Evolutionary conservation across 92 coral and sea anemone species (phyloP).

Genomic region (Metridium senile): DNA sequence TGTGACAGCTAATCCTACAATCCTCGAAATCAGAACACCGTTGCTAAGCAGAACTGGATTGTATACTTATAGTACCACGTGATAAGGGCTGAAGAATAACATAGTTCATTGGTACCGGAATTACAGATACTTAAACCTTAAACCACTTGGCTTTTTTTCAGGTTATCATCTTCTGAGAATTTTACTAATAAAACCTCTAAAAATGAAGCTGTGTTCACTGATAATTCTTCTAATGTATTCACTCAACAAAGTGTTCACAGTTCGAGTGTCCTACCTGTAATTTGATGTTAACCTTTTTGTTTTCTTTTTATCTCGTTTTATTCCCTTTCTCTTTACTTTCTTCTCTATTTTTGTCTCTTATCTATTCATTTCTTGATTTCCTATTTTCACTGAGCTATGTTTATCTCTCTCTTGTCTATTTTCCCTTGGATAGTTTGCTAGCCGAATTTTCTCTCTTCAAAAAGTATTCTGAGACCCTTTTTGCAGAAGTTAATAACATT

Average conservation of each 20-base stretch:
- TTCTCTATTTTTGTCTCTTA: no score
- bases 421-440: no score
- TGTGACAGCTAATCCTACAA: no score
- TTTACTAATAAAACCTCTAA: not conserved
- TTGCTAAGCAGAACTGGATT: conserved; percentile 30
- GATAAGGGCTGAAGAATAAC: not conserved
- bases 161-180: not conserved
- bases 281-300: not conserved
- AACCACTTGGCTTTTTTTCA: not conserved
- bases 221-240: not conserved
- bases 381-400: no score
- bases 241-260: not conserved
- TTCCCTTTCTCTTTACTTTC: not conserved
- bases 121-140: not conserved
- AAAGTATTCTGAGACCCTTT: no score
- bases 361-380: no score
- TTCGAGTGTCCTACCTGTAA: no score
- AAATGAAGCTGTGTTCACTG: not conserved
- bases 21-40: not conserved
- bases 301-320: not conserved
- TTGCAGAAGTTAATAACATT: no score
- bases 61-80: conserved; percentile 14
- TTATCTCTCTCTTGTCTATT: no score
- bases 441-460: no score
- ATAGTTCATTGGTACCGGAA: not conserved